phyloP scores from a whole-genome alignment of 2,888 invertebrate species.

The Drosophila ustulata region DNA sequence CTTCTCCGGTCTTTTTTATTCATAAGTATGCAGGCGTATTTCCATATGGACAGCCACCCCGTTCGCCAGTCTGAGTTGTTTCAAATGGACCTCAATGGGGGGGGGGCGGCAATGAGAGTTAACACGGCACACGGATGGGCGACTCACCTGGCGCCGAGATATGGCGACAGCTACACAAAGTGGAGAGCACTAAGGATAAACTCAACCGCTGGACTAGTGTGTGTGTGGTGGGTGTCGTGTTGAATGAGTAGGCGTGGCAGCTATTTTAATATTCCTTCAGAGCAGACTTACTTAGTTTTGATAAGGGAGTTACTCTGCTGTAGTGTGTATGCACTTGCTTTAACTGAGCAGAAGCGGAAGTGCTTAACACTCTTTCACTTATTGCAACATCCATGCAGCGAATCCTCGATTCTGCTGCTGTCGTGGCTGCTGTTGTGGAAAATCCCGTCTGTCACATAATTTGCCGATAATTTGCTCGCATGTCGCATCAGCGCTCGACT shows the following conservation, averaged over 20 bases:
- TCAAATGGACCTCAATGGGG: constrained; percentile 40
- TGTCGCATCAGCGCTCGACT: constrained; percentile 14
- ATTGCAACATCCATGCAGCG: background rate
- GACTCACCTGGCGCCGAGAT: constrained; percentile 37
- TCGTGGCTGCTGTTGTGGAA: constrained; percentile 70
- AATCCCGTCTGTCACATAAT: constrained; percentile 62
- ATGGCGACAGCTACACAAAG: constrained; percentile 35
- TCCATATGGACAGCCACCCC: constrained; percentile 33
- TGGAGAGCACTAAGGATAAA: constrained; percentile 25
- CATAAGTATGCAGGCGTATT: constrained; percentile 38
- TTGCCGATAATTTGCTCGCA: constrained; percentile 46
- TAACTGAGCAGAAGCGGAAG: constrained; percentile 57
- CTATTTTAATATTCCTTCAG: constrained; percentile 55
- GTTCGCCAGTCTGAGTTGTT: constrained; percentile 52
- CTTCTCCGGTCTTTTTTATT: constrained; percentile 20
- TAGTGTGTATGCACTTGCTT: constrained; percentile 24
- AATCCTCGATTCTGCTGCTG: constrained; percentile 23
- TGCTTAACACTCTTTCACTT: constrained; percentile 42
- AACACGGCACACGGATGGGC: background rate
- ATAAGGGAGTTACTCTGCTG: constrained; percentile 29
- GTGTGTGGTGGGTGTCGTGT: constrained; percentile 4
- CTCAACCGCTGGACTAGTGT: constrained; percentile 26
- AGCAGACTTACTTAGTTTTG: constrained; percentile 43
- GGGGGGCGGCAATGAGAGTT: background rate
- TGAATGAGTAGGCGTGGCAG: constrained; percentile 37